Base-by-base conservation (phyloP, 2,113 vertebrate species). In the Eulacestoma nigropectus region DNA sequence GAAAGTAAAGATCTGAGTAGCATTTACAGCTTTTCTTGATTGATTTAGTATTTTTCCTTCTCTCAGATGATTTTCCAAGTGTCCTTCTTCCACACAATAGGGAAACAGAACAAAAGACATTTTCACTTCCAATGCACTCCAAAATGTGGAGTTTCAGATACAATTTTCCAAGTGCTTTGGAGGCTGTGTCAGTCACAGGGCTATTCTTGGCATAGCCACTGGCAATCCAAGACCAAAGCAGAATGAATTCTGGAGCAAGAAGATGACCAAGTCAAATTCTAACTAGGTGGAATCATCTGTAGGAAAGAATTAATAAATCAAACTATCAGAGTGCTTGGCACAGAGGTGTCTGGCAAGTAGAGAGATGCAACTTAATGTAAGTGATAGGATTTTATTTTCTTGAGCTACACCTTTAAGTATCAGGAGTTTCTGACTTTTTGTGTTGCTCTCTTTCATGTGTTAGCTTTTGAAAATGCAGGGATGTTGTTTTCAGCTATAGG, bases 211-310 rank as follows among this genome's bases (percentile, higher is more conserved):
- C 50, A 74, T 35, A 87, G 70, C 75, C 82, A 89, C 46, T 80
- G 78, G 84, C 91, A 91, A 82, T 74, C 32, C 46, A 82, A 85
- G 29, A 85, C 46, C 37, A 93, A 79, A 85, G 70, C 44, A 70
- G 85, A 81, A 64, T 80, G 62, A 93, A 79, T 90, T 95, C 50
- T 82, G 63, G 84, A 94, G 57, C n/a, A 80, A 84, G 89, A 92
- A 6, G 39, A 93, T 0, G 4, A 87, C 49, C 49, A 57, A 95
- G 29, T 59, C 25, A 82, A 89, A 87, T 69, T 94, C 67, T 85
- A 76, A 63, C 49, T 77, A 55, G 37, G 50, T 89, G 27, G 63
- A 88, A 77, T 50, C 30, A 11, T 65, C 55, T 84, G 55, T 74
- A 90, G 50, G 46, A 90, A 90, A 84, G 63, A 76, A 92, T 69